phyloP scores from a whole-genome alignment of 92 coral and sea anemone genomes.

The Plumapathes pennacea region DNA sequence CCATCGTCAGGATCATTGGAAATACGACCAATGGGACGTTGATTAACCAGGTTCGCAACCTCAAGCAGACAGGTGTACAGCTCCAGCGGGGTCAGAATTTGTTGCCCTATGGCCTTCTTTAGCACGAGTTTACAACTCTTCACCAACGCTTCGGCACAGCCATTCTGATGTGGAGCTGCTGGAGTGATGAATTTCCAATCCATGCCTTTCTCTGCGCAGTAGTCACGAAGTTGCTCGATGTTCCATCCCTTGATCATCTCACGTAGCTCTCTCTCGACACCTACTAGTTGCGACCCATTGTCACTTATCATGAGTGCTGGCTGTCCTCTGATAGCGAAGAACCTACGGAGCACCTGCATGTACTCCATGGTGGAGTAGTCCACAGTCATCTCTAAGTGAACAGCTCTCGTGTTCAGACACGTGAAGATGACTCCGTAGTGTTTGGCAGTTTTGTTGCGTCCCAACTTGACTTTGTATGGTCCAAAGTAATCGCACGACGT shows the following conservation, averaged over 20 bases:
- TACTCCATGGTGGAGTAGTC: slow-evolving; percentile 67
- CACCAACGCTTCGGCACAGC: slow-evolving; percentile 59
- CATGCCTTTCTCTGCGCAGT: slow-evolving; percentile 41
- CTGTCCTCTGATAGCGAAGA: slow-evolving; percentile 54
- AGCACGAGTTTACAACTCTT: slow-evolving; percentile 49
- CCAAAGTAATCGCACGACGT: slow-evolving; percentile 65
- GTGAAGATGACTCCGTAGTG: slow-evolving; percentile 53
- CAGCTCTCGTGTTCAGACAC: slow-evolving; percentile 58
- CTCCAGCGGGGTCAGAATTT: slow-evolving; percentile 49
- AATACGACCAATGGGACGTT: slow-evolving; percentile 51
- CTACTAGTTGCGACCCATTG: slow-evolving; percentile 58
- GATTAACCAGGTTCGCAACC: slow-evolving; percentile 53
- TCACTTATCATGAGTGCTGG: slow-evolving; percentile 52
- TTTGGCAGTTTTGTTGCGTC: slow-evolving; percentile 55
- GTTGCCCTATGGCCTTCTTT: slow-evolving; percentile 54
- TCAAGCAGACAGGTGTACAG: slow-evolving; percentile 47
- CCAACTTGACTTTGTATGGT: slow-evolving; percentile 33
- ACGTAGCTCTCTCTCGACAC: slow-evolving; percentile 46
- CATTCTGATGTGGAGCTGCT: slow-evolving; percentile 55
- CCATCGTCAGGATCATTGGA: slow-evolving; percentile 62
- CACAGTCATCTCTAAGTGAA: slow-evolving; percentile 46
- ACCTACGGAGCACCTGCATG: slow-evolving; percentile 49
- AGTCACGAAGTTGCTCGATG: slow-evolving; percentile 23
- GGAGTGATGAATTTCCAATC: slow-evolving; percentile 55
- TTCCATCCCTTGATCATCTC: slow-evolving; percentile 36